Percentiles rank a stretch among this genome's conserved stretches.
phyloP scores from a whole-genome alignment of 2,797 vertebrate genomes.

The Macropus fuliginosus region DNA sequence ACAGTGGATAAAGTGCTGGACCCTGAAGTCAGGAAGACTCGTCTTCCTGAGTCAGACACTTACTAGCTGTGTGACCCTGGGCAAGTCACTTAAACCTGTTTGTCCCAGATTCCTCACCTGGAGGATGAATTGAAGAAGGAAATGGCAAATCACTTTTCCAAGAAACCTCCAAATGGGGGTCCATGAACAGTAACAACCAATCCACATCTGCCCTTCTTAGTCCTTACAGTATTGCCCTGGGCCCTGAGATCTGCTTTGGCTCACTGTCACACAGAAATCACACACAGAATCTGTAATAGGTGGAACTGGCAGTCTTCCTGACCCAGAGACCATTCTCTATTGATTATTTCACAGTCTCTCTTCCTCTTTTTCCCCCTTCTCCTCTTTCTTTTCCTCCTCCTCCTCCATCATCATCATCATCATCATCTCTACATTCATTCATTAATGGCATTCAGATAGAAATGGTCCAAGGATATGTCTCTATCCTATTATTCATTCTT shows the following conservation, averaged over 20 bases:
- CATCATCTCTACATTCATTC: not conserved
- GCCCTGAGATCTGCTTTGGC: not conserved
- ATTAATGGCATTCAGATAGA: not conserved
- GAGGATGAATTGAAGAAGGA: not conserved
- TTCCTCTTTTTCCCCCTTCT: not conserved
- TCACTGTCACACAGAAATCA: not conserved
- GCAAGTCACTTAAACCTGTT: not conserved
- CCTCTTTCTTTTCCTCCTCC: not conserved
- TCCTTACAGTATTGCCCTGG: not conserved
- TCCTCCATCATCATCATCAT: not conserved
- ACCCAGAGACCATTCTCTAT: not conserved
- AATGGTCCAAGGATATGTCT: not conserved
- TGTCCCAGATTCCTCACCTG: not conserved
- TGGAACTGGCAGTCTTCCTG: not conserved
- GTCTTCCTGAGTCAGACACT: not conserved
- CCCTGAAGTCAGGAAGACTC: too few relatives aligned
- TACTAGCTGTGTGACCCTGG: not conserved
- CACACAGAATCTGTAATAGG: not conserved
- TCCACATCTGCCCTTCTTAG: not conserved
- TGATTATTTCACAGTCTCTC: not conserved
- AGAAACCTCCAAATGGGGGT: not conserved
- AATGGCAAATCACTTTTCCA: not conserved
- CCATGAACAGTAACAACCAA: not conserved
- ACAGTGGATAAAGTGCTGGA: too few relatives aligned
- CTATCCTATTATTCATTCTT: not conserved